phyloP scores from a whole-genome alignment of 2,797 vertebrate genomes.

The Mastacembelus armatus region DNA sequence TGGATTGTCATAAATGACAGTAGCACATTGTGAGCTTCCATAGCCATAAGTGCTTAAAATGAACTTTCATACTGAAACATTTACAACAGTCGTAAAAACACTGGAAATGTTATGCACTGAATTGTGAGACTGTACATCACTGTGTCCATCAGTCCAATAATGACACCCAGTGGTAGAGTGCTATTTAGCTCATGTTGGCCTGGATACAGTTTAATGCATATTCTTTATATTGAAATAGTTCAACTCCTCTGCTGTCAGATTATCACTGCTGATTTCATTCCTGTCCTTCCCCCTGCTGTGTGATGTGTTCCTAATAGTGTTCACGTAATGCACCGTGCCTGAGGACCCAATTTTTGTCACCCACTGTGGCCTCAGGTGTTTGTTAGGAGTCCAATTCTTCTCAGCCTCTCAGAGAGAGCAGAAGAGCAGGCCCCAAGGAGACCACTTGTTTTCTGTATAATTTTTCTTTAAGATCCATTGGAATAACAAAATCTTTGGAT shows the following conservation, averaged over 20 bases:
- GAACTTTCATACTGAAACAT: neutral
- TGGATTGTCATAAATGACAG: constrained; percentile 11
- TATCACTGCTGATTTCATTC: constrained; percentile 43
- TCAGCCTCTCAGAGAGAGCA: no score
- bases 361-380: constrained; percentile 73
- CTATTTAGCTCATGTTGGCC: constrained; percentile 25
- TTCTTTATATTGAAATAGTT: constrained; percentile 35
- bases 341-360: constrained; percentile 39
- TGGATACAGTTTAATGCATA: constrained; percentile 17
- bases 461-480: constrained; percentile 43
- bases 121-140: neutral
- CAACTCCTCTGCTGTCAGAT: constrained; percentile 18
- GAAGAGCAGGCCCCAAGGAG: constrained; percentile 47
- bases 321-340: constrained; percentile 17
- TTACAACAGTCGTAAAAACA: neutral
- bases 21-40: neutral
- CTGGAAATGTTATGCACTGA: neutral
- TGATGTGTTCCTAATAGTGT: constrained; percentile 33
- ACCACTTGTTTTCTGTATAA: constrained; percentile 49
- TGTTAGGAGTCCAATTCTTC: constrained; percentile 63
- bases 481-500: constrained; percentile 24
- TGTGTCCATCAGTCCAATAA: constrained; percentile 60
- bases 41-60: neutral
- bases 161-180: constrained; percentile 72
- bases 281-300: constrained; percentile 25